phyloP scores from a whole-genome alignment of 92 coral and sea anemone genomes.

The Isaurus tuberculatus region DNA sequence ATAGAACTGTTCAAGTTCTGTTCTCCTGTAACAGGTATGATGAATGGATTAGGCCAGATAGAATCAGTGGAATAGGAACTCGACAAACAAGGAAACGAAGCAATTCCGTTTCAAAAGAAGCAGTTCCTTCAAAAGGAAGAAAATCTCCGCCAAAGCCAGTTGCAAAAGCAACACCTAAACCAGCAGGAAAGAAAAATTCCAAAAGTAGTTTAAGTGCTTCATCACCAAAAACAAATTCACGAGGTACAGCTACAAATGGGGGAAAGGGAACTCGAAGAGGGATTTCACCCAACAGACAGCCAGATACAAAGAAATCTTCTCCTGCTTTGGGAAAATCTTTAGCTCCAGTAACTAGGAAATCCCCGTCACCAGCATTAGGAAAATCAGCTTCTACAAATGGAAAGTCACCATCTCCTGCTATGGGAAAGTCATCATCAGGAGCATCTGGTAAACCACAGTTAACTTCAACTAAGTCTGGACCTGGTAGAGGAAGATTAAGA shows the following conservation, averaged over 20 bases:
- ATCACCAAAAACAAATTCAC: conserved; percentile 56
- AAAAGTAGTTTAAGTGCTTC: conserved; percentile 60
- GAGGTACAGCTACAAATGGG: conserved; percentile 64
- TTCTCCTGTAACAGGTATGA: conserved; percentile 71
- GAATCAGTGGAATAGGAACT: conserved; percentile 81
- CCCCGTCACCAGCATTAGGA: conserved; percentile 46
- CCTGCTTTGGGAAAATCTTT: conserved; percentile 37
- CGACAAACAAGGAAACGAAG: conserved; percentile 83
- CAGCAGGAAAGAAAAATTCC: conserved; percentile 63
- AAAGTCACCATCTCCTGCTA: conserved; percentile 39
- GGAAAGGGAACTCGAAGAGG: conserved; percentile 63
- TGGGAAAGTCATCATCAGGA: conserved; percentile 36
- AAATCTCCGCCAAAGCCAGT: conserved; percentile 83
- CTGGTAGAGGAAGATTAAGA: conserved; percentile 72
- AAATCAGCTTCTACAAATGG: conserved; percentile 25
- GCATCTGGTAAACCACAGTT: conserved; percentile 12
- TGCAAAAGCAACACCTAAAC: conserved; percentile 71
- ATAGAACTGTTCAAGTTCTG: not conserved
- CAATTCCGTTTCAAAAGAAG: conserved; percentile 48
- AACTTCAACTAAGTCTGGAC: conserved; percentile 45
- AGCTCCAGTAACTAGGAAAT: conserved; percentile 18
- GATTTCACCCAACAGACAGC: conserved; percentile 64
- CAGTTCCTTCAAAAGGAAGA: conserved; percentile 51
- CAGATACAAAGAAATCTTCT: conserved; percentile 53
- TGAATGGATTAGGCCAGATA: conserved; percentile 97